These are phyloP conservation scores for Temnothorax ravouxi DNA, from an alignment of 2,888 invertebrate species.

Conservation along the genomic window DNA sequence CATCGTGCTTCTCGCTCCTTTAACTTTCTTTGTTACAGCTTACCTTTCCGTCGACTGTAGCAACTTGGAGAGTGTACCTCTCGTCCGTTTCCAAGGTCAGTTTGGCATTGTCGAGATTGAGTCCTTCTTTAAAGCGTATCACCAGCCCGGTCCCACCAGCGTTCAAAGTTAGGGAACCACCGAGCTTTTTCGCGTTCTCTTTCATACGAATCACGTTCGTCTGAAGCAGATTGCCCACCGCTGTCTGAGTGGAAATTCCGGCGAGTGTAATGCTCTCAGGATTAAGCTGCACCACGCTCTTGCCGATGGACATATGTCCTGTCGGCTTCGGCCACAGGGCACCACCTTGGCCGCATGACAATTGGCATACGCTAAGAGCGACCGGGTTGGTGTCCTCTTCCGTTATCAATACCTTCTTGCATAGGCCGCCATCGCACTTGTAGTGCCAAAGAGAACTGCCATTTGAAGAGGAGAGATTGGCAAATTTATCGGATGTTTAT, in stretches of 20 bases:
- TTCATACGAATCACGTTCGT: constrained; percentile 76
- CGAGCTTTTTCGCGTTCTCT: constrained; percentile 49
- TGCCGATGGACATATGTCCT: constrained; percentile 88
- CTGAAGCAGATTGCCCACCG: constrained; percentile 77
- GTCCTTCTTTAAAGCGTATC: constrained; percentile 71
- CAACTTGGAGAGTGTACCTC: constrained; percentile 86
- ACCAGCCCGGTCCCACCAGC: constrained; percentile 71
- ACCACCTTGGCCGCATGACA: constrained; percentile 89
- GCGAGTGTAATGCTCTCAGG: constrained; percentile 87
- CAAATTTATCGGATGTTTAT: not conserved
- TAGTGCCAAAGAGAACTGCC: constrained; percentile 83
- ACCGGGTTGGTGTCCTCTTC: constrained; percentile 72
- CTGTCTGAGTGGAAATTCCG: constrained; percentile 75
- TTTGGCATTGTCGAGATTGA: constrained; percentile 62
- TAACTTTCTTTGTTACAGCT: constrained; percentile 61
- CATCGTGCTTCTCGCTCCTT: not conserved
- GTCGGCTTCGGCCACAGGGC: constrained; percentile 90
- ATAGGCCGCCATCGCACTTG: constrained; percentile 81
- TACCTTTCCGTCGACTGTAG: constrained; percentile 59
- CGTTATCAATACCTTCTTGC: constrained; percentile 80
- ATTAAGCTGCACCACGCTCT: constrained; percentile 87
- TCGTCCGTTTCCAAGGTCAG: constrained; percentile 89
- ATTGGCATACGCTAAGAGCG: constrained; percentile 88
- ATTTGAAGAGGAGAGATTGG: not conserved
- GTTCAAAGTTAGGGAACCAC: constrained; percentile 21